Conservation (phyloP, 1,140 invertebrate genomes). For the Scaptomyza hsui region DNA sequence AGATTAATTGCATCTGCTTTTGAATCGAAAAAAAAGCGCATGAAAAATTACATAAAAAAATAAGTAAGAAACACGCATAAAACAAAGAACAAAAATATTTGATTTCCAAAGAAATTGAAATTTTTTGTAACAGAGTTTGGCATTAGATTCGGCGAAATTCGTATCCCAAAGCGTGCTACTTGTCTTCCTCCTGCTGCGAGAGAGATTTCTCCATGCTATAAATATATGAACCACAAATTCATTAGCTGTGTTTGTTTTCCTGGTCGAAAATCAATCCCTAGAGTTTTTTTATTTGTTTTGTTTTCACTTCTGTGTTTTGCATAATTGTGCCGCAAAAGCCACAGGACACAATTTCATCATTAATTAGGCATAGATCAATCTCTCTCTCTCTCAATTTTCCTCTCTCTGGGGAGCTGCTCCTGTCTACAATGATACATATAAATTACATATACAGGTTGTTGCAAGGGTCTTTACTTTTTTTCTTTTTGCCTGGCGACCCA, state of each 20-base stretch:
- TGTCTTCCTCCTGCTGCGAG: conserved; percentile 65
- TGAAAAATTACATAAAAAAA: conserved; percentile 73
- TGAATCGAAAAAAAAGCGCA: conserved; percentile 45
- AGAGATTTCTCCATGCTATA: background rate
- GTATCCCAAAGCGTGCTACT: conserved; percentile 61
- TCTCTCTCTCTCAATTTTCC: conserved; percentile 9
- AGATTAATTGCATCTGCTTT: conserved; percentile 79
- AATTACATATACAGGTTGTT: background rate
- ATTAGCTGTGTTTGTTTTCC: conserved; percentile 54
- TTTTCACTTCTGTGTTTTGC: conserved; percentile 38
- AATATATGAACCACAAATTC: conserved; percentile 65
- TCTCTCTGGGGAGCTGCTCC: background rate
- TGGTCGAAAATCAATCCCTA: conserved; percentile 30
- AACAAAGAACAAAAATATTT: conserved; percentile 10
- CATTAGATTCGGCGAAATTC: conserved; percentile 57
- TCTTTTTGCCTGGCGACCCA: conserved; percentile 1
- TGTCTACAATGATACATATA: background rate
- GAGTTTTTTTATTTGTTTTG: background rate
- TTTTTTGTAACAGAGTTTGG: conserved; percentile 39
- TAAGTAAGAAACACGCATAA: background rate
- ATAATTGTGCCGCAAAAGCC: conserved; percentile 50
- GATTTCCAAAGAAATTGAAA: conserved; percentile 64
- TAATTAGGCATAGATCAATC: conserved; percentile 73
- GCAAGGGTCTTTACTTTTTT: no score
- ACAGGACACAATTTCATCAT: conserved; percentile 60